Evolutionary conservation across 2,888 invertebrate genomes (phyloP).

Genomic region (Conchocele bisecta): DNA sequence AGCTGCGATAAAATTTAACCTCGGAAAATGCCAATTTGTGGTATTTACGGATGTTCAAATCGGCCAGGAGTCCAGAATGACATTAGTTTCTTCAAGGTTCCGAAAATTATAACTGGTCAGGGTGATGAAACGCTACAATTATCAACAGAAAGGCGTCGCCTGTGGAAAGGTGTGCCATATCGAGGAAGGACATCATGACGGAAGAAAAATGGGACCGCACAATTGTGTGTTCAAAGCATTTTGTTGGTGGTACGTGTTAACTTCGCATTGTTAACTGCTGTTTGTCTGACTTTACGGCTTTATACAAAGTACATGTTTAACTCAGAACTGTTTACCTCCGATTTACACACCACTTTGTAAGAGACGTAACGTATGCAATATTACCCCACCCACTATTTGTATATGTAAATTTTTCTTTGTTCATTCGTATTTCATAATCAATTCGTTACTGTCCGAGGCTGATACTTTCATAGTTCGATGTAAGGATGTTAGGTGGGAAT

Average conservation of each 20-base stretch:
- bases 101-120: slow-evolving; percentile 8
- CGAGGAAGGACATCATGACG: slow-evolving; percentile 4
- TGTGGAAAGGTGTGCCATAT: slow-evolving; percentile 15
- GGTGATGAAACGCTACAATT: slow-evolving; percentile 8
- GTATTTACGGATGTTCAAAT: slow-evolving; percentile 4
- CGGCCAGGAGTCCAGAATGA: slow-evolving; percentile 1
- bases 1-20: background rate
- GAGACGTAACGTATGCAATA: too few relatives aligned
- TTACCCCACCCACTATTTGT: too few relatives aligned
- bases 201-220: slow-evolving; percentile 18
- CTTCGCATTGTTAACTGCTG: too few relatives aligned
- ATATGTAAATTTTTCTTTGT: too few relatives aligned
- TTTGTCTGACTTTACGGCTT: too few relatives aligned
- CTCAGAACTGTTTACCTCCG: too few relatives aligned
- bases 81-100: background rate
- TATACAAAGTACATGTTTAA: too few relatives aligned
- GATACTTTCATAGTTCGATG: too few relatives aligned
- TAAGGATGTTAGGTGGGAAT: too few relatives aligned
- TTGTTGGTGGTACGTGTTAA: slow-evolving; percentile 2
- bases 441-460: too few relatives aligned
- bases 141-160: background rate
- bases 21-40: slow-evolving; percentile 10
- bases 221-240: slow-evolving; percentile 10
- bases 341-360: too few relatives aligned
- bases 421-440: too few relatives aligned